Base-by-base conservation (phyloP, 2,797 vertebrate genomes). In the Tokudaia tokunoshimensis region DNA sequence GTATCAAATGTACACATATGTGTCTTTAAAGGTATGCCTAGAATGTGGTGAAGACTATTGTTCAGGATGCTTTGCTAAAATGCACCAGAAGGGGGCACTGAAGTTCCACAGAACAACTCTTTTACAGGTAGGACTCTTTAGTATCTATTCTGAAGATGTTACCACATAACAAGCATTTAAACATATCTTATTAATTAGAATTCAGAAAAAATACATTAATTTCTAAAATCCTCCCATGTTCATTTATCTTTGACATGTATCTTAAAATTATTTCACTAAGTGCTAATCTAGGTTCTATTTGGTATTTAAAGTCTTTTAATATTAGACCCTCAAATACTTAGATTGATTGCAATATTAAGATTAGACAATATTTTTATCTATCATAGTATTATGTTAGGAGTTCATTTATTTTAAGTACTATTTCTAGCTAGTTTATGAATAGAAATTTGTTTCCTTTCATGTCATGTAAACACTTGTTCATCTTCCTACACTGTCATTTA, bases 11-110 rank as follows among this genome's bases (percentile, higher is more conserved):
- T 17, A 31, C 6, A 0, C 20, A 11, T 17, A 4, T 63, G 20
- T 94, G 29, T 97, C 79, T 95, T 94, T 94, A 37, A 92, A 99
- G 99, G 98, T 98, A 95, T 99, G 99, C 96, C 96, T 98, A 41
- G 99, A 99, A 97, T 99, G 99, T 91, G 98, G 99, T 37, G 99
- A 99, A 97, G 98, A 99, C 97, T 99, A 99, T 98, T 99, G 99
- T 96, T 98, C 99, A 3, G 97, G 98, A 44, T 99, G 99, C 95
- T 99, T 99, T 98, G 97, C 98, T 95, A 99, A 87, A 97, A 98
- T 99, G 76, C 99, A 99, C 98, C 99, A 99, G 98, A 99, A 99
- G 99, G 99, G 99, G 98, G 99, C 99, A 99, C 98, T 99, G 65
- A 99, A 99, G 98, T 98, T 99, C 98, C 99, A 99, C 95, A 99